Evolutionary conservation across 1,140 invertebrate species (phyloP), one percentile per base, ranked within the genome.

Genomic region (Lordiphosa stackelbergi): DNA sequence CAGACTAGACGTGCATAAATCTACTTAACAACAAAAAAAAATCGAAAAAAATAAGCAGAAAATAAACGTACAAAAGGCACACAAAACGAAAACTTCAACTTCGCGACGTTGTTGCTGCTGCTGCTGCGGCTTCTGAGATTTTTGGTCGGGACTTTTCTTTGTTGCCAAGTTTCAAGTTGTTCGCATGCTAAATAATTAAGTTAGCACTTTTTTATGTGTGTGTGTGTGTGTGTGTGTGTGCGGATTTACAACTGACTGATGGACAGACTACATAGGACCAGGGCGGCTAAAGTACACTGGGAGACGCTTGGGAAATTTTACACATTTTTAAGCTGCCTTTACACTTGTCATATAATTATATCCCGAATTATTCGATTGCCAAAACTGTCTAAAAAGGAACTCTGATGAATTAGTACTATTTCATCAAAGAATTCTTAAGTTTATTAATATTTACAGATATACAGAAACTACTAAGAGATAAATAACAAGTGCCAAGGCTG

Each of bases 1-100:
- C 72, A 66, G 77, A 69, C 77, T 83, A 81, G 77, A 81, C 77
- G 72, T 83, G 77, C 77, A 81, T 83, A 83, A 83, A 81, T 81
- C 77, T 83, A 81, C 77, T 81, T 81, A 83, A 77, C 71, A 81
- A 81, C 68, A 69, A 71, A 74, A 69, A 49, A 53, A 49, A 46
- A 59, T 37, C 10, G 9, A 24, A 53, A 35, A 43, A 51, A 52
- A 52, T 11, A 45, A 41, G 12, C 22, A 41, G 19, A 43, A 38
- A 28, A 19, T 34, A 45, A 52, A 49, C 28, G 42, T 53, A 53
- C 42, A 48, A 62, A 8, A 34, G 34, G 16, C 51, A 51, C 10
- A 51, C 45, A 56, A 64, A 64, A 57, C 64, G 53, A 68, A 64
- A 83, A 71, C 52, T 81, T 62, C 22, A 72, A 69, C 51, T 66